Percentiles rank a stretch among this genome's conserved stretches.
These are phyloP conservation scores for Trogon surrucura DNA, from an alignment of 2,113 vertebrate genomes.

Conservation along the genomic window DNA sequence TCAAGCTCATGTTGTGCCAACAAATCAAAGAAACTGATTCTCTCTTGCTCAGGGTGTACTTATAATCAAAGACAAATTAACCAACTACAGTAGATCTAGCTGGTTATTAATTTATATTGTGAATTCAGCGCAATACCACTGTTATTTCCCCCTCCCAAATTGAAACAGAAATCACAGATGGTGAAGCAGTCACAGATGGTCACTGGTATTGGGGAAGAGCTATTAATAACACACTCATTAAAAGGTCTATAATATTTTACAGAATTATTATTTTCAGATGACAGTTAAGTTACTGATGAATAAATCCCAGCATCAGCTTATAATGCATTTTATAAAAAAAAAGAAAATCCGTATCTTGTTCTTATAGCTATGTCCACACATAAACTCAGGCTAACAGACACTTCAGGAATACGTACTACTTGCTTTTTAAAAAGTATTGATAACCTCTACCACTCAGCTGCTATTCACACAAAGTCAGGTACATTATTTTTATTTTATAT, in stretches of 20 bases:
- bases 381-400: neutral
- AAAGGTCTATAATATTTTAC: neutral
- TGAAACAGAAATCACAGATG: conserved; percentile 41
- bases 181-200: conserved; percentile 36
- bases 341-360: accelerated
- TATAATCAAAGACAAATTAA: conserved; percentile 49
- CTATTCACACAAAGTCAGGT: neutral
- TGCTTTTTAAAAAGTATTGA: neutral
- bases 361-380: neutral
- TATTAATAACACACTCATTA: conserved; percentile 38
- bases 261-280: neutral
- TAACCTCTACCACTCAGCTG: neutral
- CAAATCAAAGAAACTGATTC: conserved; percentile 53
- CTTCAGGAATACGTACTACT: neutral
- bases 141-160: neutral
- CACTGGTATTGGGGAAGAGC: neutral
- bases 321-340: neutral
- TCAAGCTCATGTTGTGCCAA: conserved; percentile 26
- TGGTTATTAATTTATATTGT: conserved; percentile 16
- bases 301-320: neutral
- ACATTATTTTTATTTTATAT: neutral
- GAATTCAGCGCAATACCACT: neutral
- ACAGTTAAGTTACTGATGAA: neutral
- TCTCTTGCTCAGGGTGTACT: conserved; percentile 11
- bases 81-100: neutral